A percentile compares a stretch with the other conserved stretches of the same genome.
Evolutionary conservation across 2,113 vertebrate species (phyloP).

Genomic region (Poecilia latipinna): DNA sequence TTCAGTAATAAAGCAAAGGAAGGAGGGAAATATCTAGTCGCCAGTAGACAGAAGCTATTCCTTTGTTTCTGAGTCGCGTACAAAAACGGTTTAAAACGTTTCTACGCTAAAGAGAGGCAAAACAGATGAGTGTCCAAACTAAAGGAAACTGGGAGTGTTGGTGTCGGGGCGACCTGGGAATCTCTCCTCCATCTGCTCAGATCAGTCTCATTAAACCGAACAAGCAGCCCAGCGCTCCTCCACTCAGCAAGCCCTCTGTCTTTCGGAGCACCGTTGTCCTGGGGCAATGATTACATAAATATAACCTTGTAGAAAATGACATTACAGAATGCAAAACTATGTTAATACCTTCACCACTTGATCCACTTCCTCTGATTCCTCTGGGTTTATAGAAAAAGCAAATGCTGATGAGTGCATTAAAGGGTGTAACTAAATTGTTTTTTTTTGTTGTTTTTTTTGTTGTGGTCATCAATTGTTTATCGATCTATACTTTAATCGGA

Average conservation of each 20-base stretch:
- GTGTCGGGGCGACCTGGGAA: slow-evolving; percentile 17
- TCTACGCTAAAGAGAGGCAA: no score
- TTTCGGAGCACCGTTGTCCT: slow-evolving; percentile 22
- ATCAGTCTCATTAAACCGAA: slow-evolving; percentile 73
- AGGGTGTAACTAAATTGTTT: no score
- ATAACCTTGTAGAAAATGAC: slow-evolving; percentile 78
- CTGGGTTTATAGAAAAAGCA: slow-evolving; percentile 9
- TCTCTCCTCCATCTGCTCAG: slow-evolving; percentile 65
- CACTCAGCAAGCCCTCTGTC: slow-evolving; percentile 30
- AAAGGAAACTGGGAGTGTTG: slow-evolving; percentile 32
- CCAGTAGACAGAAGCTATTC: no score
- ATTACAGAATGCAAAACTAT: slow-evolving; percentile 65
- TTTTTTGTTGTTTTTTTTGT: no score
- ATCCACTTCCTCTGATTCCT: slow-evolving; percentile 54
- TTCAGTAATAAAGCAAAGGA: no score
- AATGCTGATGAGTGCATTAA: slow-evolving; percentile 21
- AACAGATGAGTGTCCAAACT: slow-evolving; percentile 8
- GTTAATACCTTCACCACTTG: slow-evolving; percentile 48
- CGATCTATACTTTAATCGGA: no score
- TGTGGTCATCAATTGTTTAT: no score
- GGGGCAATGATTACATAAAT: slow-evolving; percentile 66
- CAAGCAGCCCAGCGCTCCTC: slow-evolving; percentile 53
- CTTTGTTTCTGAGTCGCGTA: no score
- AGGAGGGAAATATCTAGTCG: no score
- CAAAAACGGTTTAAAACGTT: no score